A percentile compares a stretch with the other conserved stretches of the same genome.
These are phyloP conservation scores for Tillus elongatus DNA, from an alignment of 2,888 invertebrate species.

Conservation along the genomic window DNA sequence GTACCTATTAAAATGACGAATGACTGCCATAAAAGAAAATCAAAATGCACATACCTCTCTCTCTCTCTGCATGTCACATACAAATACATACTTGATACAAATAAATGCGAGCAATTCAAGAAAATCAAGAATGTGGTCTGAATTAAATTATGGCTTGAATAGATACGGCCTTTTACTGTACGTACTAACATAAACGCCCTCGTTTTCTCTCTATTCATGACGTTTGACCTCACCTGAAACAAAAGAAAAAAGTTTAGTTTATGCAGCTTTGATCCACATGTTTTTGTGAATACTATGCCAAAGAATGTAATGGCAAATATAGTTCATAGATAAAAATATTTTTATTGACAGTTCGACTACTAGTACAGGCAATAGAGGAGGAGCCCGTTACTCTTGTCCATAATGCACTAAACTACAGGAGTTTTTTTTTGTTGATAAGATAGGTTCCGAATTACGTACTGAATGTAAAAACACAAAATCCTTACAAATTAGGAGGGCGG, in stretches of 20 bases:
- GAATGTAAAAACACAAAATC: too few relatives aligned
- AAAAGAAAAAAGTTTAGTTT: conserved; percentile 17
- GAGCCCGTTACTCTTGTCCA: too few relatives aligned
- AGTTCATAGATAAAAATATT: too few relatives aligned
- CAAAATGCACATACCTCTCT: conserved; percentile 36
- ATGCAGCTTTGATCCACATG: too few relatives aligned
- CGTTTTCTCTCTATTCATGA: conserved; percentile 19
- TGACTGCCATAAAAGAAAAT: conserved; percentile 31
- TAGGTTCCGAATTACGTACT: too few relatives aligned
- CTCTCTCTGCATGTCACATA: conserved; percentile 33
- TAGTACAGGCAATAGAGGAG: too few relatives aligned
- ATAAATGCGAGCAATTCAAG: conserved; percentile 32
- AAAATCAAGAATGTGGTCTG: conserved; percentile 35
- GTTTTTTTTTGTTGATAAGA: too few relatives aligned
- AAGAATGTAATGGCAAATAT: too few relatives aligned
- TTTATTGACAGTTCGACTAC: too few relatives aligned
- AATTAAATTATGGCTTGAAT: conserved; percentile 29
- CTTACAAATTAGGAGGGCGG: too few relatives aligned
- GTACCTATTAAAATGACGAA: conserved; percentile 36
- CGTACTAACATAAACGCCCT: conserved; percentile 20
- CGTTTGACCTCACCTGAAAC: conserved; percentile 29
- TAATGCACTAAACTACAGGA: too few relatives aligned
- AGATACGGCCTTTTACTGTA: conserved; percentile 27
- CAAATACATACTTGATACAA: conserved; percentile 27
- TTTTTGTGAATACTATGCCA: too few relatives aligned